Evolutionary conservation across 2,113 vertebrate species (phyloP).

Genomic region (Zosterops japonicus): DNA sequence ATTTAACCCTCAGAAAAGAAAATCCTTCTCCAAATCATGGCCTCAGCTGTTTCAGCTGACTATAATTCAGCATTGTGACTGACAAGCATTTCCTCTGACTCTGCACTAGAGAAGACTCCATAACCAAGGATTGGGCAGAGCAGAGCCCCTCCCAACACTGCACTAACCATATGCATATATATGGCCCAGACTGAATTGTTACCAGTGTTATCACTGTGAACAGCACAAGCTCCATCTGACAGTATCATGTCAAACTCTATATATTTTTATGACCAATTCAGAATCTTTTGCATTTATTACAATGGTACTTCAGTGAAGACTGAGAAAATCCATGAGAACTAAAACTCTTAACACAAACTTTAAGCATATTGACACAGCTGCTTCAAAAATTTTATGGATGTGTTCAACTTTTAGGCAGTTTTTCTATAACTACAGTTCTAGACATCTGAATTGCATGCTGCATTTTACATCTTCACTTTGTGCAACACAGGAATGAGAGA

Average conservation of each 20-base stretch:
- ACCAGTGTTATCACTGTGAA: accelerated
- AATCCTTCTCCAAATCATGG: neutral
- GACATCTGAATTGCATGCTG: neutral
- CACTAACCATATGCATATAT: accelerated
- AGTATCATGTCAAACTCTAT: neutral
- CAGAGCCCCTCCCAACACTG: neutral
- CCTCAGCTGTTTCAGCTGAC: neutral
- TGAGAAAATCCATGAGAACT: accelerated
- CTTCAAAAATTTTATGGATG: neutral
- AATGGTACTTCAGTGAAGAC: neutral
- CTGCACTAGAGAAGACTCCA: neutral
- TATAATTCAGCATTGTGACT: neutral
- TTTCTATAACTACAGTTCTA: neutral
- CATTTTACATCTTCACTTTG: neutral
- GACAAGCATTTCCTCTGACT: neutral
- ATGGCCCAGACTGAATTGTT: neutral
- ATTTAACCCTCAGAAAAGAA: neutral
- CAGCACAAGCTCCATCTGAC: accelerated
- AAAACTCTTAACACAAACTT: neutral
- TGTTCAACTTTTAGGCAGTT: neutral
- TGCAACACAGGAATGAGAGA: neutral
- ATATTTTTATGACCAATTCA: neutral
- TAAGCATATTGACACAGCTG: neutral
- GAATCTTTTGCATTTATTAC: neutral
- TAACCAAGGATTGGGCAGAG: neutral